Evolutionary conservation across 35 echinoderm and acorn worm genomes (phyloP), one percentile per base, ranked within the genome.

Genomic region (Stichopus chloronotus): DNA sequence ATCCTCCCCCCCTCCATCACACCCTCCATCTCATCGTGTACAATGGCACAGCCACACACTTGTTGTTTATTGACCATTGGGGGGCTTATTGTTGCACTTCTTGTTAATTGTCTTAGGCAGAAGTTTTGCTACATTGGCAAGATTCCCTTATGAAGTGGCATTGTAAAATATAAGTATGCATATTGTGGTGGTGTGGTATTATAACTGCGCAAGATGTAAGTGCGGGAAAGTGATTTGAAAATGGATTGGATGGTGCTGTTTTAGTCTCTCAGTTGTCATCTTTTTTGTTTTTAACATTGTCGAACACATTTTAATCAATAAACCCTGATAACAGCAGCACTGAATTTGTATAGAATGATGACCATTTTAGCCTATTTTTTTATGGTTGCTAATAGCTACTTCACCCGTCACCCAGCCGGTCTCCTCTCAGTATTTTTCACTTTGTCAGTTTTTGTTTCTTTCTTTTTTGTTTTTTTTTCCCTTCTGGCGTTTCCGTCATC

Each of bases 161-260:
- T 74, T 74, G 69, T 74, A 74, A 74, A 74, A 74, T 74, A 74
- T 65, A 74, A 74, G 69, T 74, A 74, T 74, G 69, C 69, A n/a
- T 74, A n/a, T 20, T 74, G 69, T 74, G 69, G 13, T 43, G 13
- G 22, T 5, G 13, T 20, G 17, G 19, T 43, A 43, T 74, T 19
- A 43, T 43, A 65, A 74, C 69, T 74, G 12, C 69, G 22, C 69
- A 74, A 74, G 69, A 74, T 74, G 69, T 74, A 20, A 7, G 19
- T 74, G 22, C 19, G 69, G 69, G 69, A 74, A 74, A 74, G 69
- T 74, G 22, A 74, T 74, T 74, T 74, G 22, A 20, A 74, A 20
- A 20, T 74, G 69, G 69, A 74, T 19, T n/a, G 12, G 69, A 58
- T 85, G 82, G 82, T 85, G 82, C 55, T 85, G 82, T 85, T 85